phyloP scores from a whole-genome alignment of 2,113 vertebrate species.

The Ibidorhyncha struthersii region DNA sequence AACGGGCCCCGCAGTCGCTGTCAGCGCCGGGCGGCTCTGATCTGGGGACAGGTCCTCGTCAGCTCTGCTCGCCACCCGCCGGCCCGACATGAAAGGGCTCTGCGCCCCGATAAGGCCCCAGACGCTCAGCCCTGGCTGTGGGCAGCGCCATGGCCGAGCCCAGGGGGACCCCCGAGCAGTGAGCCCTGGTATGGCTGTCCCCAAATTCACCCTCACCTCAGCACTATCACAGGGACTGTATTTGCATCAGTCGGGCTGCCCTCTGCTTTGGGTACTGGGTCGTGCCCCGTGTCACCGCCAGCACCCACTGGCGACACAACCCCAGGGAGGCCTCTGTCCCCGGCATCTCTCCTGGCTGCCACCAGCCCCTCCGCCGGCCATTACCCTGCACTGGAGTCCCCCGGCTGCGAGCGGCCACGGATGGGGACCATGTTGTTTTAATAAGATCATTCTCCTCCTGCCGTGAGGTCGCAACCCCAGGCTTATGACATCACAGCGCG shows the following conservation, averaged over 20 bases:
- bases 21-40: slow-evolving; percentile 7
- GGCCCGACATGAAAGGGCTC: background rate
- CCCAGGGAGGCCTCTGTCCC: background rate
- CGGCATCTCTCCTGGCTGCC: background rate
- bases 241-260: background rate
- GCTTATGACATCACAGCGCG: slow-evolving; percentile 61
- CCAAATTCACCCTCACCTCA: background rate
- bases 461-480: slow-evolving; percentile 40
- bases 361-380: background rate
- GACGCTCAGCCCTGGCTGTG: background rate
- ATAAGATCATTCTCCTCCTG: slow-evolving; percentile 58
- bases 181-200: background rate
- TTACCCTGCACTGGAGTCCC: background rate
- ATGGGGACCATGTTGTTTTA: slow-evolving; percentile 58
- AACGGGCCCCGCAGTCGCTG: background rate
- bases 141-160: background rate
- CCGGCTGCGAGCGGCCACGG: rapidly evolving
- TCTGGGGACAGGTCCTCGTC: slow-evolving; percentile 49
- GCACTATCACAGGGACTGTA: background rate
- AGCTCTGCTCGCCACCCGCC: background rate
- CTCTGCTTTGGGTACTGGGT: background rate
- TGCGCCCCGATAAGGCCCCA: background rate
- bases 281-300: background rate
- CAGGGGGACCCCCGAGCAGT: background rate
- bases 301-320: background rate